Conservation (phyloP, 2,113 vertebrate genomes). For the Phrynocephalus versicolor region DNA sequence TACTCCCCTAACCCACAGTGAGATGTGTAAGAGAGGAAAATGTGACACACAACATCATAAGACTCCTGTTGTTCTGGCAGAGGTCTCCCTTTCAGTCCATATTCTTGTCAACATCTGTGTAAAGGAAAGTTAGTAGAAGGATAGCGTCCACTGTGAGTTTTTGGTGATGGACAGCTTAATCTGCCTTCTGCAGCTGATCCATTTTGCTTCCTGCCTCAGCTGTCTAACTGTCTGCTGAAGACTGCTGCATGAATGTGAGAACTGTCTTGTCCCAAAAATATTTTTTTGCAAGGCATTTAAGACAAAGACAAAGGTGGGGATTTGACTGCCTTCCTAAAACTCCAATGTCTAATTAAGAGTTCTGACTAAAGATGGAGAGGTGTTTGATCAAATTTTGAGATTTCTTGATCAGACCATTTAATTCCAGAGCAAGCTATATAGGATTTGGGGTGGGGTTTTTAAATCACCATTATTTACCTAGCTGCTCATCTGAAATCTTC, state of each 20-base stretch:
- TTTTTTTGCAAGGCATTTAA: neutral
- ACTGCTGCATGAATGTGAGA: neutral
- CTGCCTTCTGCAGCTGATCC: conserved; percentile 6
- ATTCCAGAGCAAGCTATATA: too few relatives aligned
- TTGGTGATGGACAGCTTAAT: conserved; percentile 11
- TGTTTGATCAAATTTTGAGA: neutral
- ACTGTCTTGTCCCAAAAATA: neutral
- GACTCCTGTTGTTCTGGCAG: neutral
- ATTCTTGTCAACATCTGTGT: neutral
- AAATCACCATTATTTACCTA: too few relatives aligned
- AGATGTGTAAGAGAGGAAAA: neutral
- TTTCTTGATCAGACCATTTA: neutral
- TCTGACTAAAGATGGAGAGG: neutral
- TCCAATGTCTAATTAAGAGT: neutral
- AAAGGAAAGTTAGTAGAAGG: neutral
- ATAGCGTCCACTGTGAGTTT: neutral
- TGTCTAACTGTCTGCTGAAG: conserved; percentile 15
- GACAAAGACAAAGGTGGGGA: neutral
- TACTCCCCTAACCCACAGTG: neutral
- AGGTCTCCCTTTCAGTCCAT: too few relatives aligned
- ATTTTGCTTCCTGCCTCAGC: conserved; percentile 4
- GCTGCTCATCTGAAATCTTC: too few relatives aligned
- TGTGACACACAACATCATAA: neutral
- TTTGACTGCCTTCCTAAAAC: neutral
- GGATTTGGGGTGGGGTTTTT: too few relatives aligned